These are phyloP conservation scores for Bujurquina vittata DNA, from an alignment of 2,113 vertebrate genomes.

Conservation along the genomic window DNA sequence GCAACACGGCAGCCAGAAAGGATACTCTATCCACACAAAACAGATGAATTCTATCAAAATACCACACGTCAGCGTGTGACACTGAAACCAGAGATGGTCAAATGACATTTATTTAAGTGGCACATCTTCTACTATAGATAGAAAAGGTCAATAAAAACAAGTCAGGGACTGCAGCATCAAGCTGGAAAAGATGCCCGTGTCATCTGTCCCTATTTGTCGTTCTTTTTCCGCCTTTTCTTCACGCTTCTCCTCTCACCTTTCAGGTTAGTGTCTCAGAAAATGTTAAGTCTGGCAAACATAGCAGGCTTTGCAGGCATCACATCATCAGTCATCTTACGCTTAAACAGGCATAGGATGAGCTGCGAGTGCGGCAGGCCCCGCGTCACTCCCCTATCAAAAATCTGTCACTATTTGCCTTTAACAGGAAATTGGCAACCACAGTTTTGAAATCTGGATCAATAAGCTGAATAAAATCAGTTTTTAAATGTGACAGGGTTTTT, in stretches of 20 bases:
- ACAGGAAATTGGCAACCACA: constrained; percentile 31
- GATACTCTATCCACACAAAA: background rate
- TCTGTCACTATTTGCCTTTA: constrained; percentile 23
- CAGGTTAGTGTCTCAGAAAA: constrained; percentile 50
- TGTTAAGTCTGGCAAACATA: constrained; percentile 33
- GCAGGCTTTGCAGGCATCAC: background rate
- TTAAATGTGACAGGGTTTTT: constrained; percentile 54
- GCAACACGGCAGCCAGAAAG: background rate
- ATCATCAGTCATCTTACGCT: constrained; percentile 16
- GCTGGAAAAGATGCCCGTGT: constrained; percentile 50
- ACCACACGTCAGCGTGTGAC: constrained; percentile 58
- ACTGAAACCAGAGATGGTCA: constrained; percentile 50
- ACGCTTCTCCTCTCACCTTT: constrained; percentile 41
- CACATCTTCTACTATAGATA: constrained; percentile 40
- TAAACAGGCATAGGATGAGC: constrained; percentile 51
- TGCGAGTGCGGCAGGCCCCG: constrained; percentile 19
- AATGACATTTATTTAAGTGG: constrained; percentile 69
- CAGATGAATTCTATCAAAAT: constrained; percentile 58
- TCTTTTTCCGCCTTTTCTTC: constrained; percentile 13
- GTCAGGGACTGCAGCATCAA: constrained; percentile 18
- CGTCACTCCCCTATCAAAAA: constrained; percentile 44
- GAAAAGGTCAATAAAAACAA: constrained; percentile 69
- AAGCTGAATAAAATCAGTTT: constrained; percentile 54
- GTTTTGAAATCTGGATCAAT: constrained; percentile 39
- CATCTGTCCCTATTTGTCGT: constrained; percentile 51